These are phyloP conservation scores for Poeciliopsis occidentalis DNA, from an alignment of 2,113 vertebrate genomes.

Conservation along the genomic window DNA sequence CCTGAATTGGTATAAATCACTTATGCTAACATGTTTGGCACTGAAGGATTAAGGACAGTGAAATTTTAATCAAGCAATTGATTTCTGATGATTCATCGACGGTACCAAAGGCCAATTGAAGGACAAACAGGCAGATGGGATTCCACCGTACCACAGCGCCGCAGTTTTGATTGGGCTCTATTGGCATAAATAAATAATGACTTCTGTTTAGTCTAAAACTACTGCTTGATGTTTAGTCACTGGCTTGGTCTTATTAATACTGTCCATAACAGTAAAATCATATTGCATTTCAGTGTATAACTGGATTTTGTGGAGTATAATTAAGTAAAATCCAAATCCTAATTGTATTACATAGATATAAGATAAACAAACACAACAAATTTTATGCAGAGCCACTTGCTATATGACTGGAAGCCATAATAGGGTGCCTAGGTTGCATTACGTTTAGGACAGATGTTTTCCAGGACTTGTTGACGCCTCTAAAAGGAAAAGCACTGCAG, in stretches of 20 bases:
- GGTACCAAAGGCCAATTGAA: conserved; percentile 30
- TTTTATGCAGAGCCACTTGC: not conserved
- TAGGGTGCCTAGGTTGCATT: not conserved
- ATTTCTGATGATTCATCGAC: conserved; percentile 15
- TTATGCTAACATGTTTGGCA: conserved; percentile 27
- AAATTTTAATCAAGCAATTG: conserved; percentile 25
- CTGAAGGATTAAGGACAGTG: conserved; percentile 31
- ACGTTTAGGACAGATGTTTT: not conserved
- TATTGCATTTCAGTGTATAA: not conserved
- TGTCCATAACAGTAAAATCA: not conserved
- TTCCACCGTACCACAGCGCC: not conserved
- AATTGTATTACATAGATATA: not conserved
- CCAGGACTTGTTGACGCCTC: conserved; percentile 18
- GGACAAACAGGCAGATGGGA: conserved; percentile 8
- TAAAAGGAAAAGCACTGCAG: conserved; percentile 7
- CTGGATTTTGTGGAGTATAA: not conserved
- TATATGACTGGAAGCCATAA: not conserved
- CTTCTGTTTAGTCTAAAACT: not conserved
- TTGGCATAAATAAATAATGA: not conserved
- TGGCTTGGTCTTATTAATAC: not conserved
- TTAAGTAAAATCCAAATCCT: not conserved
- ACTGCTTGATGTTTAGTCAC: not conserved
- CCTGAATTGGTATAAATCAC: conserved; percentile 38
- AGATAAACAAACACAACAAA: not conserved
- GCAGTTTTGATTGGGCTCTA: not conserved